phyloP scores from a whole-genome alignment of 2,113 vertebrate species.

The Cercopithecus mona region DNA sequence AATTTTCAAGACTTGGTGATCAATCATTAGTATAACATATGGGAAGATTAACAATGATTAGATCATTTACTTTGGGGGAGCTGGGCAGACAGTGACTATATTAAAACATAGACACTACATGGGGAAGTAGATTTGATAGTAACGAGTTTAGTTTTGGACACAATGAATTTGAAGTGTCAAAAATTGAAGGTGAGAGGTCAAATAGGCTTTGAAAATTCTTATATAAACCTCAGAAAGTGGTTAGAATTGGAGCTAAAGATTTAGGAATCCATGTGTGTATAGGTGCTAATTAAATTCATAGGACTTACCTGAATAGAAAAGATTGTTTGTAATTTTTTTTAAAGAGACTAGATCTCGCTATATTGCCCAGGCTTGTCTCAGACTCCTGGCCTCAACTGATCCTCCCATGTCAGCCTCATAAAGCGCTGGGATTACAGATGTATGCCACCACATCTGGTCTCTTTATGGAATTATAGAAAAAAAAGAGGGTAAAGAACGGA shows the following conservation, averaged over 20 bases:
- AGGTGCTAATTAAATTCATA: neutral
- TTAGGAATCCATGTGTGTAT: neutral
- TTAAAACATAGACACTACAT: neutral
- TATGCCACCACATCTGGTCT: too few species aligned
- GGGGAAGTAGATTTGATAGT: neutral
- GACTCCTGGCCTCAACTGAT: too few species aligned
- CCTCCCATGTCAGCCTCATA: too few species aligned
- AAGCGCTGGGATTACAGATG: too few species aligned
- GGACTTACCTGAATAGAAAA: neutral
- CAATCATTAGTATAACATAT: neutral
- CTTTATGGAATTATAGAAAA: neutral
- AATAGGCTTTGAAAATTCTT: constrained; percentile 28
- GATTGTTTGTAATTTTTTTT: neutral
- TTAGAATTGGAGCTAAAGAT: neutral
- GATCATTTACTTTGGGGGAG: neutral
- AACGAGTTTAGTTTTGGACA: neutral
- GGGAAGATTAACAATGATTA: neutral
- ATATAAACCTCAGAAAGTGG: neutral
- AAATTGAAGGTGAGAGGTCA: constrained; percentile 5
- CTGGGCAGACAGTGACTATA: neutral
- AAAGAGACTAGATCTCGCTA: too few species aligned
- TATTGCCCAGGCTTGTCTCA: too few species aligned
- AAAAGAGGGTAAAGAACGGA: neutral
- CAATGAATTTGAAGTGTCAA: neutral
- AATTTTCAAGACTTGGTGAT: neutral